Evolutionary conservation across 2,797 vertebrate genomes (phyloP).

Genomic region (Pelobates cultripes): DNA sequence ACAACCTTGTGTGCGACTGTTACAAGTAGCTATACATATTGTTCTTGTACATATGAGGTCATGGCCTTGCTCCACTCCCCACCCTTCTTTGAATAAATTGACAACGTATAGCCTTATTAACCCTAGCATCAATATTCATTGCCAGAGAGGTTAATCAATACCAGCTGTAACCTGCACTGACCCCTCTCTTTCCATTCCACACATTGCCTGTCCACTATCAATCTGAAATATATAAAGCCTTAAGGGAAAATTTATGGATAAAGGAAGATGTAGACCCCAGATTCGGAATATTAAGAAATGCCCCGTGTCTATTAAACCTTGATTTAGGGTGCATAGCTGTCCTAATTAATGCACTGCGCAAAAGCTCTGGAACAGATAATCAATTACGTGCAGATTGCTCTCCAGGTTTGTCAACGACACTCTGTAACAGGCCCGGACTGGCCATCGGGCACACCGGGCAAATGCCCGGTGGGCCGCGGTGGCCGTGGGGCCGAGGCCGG

Average conservation of each 20-base stretch:
- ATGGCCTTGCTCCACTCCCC: neutral
- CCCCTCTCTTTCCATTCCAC: neutral
- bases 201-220: neutral
- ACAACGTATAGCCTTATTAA: neutral
- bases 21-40: neutral
- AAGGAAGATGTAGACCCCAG: neutral
- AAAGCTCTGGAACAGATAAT: neutral
- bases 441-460: too few relatives aligned
- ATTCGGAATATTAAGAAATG: neutral
- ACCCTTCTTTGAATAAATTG: neutral
- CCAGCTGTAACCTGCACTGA: slow-evolving; percentile 24
- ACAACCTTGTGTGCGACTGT: too few relatives aligned
- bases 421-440: too few relatives aligned
- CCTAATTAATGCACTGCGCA: neutral
- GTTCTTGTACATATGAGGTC: neutral
- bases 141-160: slow-evolving; percentile 20
- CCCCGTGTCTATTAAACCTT: slow-evolving; percentile 1
- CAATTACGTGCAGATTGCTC: neutral
- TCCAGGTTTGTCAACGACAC: neutral
- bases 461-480: too few relatives aligned
- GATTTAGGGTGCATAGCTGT: slow-evolving; percentile 3
- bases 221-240: neutral
- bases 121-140: slow-evolving; percentile 31
- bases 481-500: too few relatives aligned
- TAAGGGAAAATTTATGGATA: slow-evolving; percentile 10